Evolutionary conservation across 2,888 invertebrate species (phyloP).

Genomic region (Ligdia adustata): DNA sequence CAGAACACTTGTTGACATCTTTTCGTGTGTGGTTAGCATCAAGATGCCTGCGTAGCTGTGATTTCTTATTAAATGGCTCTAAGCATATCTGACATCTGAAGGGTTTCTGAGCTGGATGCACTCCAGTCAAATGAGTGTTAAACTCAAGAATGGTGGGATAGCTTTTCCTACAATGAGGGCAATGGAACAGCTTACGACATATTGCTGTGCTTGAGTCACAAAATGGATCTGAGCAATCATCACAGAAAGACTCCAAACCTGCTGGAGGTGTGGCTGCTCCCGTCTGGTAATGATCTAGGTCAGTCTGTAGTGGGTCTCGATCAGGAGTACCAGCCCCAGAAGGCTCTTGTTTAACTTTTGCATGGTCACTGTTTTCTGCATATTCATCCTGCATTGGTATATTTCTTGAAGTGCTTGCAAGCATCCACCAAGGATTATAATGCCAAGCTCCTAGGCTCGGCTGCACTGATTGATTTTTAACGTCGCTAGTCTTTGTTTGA

Average conservation of each 20-base stretch:
- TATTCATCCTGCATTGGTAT: constrained; percentile 75
- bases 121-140: constrained; percentile 79
- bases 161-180: constrained; percentile 82
- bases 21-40: constrained; percentile 79
- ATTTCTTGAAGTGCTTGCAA: constrained; percentile 76
- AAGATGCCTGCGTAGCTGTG: constrained; percentile 77
- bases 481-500: constrained; percentile 77
- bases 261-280: constrained; percentile 70
- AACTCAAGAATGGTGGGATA: constrained; percentile 81
- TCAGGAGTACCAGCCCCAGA: constrained; percentile 72
- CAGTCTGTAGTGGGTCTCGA: constrained; percentile 68
- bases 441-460: constrained; percentile 76
- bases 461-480: constrained; percentile 69
- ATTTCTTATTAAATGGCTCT: constrained; percentile 80
- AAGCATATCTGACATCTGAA: constrained; percentile 82
- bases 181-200: constrained; percentile 80
- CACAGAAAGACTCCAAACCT: constrained; percentile 77
- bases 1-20: constrained; percentile 82
- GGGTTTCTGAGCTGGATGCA: constrained; percentile 80
- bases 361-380: constrained; percentile 71
- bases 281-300: constrained; percentile 65
- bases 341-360: constrained; percentile 78
- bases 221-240: constrained; percentile 81
- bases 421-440: constrained; percentile 83
- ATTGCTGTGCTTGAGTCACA: constrained; percentile 75